Evolutionary conservation across 64 coral and sea anemone species (phyloP).

Genomic region (Porites lutea): DNA sequence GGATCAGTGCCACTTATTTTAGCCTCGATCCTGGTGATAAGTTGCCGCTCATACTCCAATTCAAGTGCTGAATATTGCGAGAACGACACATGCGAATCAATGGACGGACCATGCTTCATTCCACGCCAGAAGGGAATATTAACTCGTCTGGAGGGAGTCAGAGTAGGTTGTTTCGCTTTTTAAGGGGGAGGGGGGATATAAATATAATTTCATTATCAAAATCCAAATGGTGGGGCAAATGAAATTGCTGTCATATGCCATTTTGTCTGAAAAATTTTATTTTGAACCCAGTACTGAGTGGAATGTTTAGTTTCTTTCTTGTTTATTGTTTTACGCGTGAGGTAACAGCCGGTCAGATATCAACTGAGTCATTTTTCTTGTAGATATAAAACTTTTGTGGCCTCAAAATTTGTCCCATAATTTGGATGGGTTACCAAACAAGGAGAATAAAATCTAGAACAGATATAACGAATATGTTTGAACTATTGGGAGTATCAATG

Average conservation of each 20-base stretch:
- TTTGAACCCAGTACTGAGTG: not conserved
- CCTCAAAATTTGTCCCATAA: too few relatives aligned
- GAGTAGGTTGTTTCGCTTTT: not conserved
- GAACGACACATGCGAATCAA: conserved; percentile 14
- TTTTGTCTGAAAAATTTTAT: not conserved
- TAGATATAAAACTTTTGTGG: too few relatives aligned
- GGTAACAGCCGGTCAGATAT: too few relatives aligned
- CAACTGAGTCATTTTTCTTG: too few relatives aligned
- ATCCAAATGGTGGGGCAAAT: not conserved
- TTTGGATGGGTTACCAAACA: too few relatives aligned
- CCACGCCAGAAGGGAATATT: conserved; percentile 22
- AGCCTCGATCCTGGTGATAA: not conserved
- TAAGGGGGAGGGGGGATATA: too few relatives aligned
- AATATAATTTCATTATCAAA: too few relatives aligned
- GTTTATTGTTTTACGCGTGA: not conserved
- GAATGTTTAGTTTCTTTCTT: not conserved
- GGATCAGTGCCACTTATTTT: not conserved
- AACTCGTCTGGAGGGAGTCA: conserved; percentile 35
- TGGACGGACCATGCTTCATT: conserved; percentile 29
- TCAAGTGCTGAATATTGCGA: not conserved
- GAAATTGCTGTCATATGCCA: not conserved
- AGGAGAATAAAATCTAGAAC: too few relatives aligned
- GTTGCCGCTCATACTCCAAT: not conserved
- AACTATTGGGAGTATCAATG: too few relatives aligned
- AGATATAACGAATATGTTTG: too few relatives aligned